phyloP scores from a whole-genome alignment of 2,113 vertebrate genomes.

The Ciconia boyciana region DNA sequence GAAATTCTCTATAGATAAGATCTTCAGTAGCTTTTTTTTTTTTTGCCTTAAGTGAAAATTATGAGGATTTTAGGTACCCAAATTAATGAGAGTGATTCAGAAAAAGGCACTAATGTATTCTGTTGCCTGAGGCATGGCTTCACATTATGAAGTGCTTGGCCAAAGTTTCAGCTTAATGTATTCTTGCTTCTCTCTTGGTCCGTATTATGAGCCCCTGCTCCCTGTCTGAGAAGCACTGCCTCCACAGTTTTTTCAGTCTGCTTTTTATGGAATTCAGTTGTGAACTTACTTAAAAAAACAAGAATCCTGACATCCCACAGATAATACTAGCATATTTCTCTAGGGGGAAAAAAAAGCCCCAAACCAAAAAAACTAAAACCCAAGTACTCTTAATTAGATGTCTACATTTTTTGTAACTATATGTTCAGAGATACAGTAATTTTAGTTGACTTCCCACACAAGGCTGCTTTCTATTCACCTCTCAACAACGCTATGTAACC shows the following conservation, averaged over 20 bases:
- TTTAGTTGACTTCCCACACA: background rate
- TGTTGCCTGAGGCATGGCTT: background rate
- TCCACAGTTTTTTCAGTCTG: background rate
- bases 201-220: background rate
- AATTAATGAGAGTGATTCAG: background rate
- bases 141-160: background rate
- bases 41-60: background rate
- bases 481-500: background rate
- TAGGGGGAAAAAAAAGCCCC: accelerated
- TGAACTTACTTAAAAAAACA: background rate
- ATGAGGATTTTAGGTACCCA: background rate
- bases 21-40: background rate
- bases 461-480: background rate
- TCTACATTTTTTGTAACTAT: background rate
- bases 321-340: background rate
- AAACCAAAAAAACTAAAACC: background rate
- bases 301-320: background rate
- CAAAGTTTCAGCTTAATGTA: background rate
- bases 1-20: background rate
- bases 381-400: background rate
- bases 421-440: background rate
- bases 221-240: background rate
- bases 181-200: background rate
- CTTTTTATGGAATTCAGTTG: background rate
- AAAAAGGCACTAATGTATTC: background rate